Conservation (phyloP, 2,797 vertebrate genomes). For the Okamejei kenojei region DNA sequence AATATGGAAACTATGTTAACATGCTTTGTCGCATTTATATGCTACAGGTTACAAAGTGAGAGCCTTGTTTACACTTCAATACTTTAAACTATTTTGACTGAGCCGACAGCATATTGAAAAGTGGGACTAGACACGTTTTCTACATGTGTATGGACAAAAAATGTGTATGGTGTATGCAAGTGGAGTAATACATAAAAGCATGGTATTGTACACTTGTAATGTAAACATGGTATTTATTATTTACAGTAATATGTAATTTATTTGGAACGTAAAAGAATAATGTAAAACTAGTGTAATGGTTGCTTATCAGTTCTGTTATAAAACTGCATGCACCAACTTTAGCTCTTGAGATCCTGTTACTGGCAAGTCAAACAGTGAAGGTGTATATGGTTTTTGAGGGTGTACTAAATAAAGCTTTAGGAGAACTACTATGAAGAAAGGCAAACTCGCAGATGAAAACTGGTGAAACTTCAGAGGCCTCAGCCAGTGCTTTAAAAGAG, state of each 20-base stretch:
- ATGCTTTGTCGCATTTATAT: slow-evolving; percentile 99
- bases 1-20: slow-evolving; percentile 92
- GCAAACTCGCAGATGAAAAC: slow-evolving; percentile 70
- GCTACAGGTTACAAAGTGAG: slow-evolving; percentile 99
- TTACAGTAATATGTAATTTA: slow-evolving; percentile 37
- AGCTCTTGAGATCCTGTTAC: slow-evolving; percentile 35
- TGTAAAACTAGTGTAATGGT: slow-evolving; percentile 36
- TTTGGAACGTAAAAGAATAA: slow-evolving; percentile 34
- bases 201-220: slow-evolving; percentile 39
- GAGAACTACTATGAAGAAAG: slow-evolving; percentile 70
- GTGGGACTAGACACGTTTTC: slow-evolving; percentile 90
- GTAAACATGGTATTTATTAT: slow-evolving; percentile 34
- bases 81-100: slow-evolving; percentile 96
- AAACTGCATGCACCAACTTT: slow-evolving; percentile 38
- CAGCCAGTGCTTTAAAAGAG: slow-evolving; percentile 78
- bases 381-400: slow-evolving; percentile 36
- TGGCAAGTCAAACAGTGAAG: slow-evolving; percentile 37
- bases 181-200: slow-evolving; percentile 47
- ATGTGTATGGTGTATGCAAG: slow-evolving; percentile 59
- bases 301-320: slow-evolving; percentile 35
- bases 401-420: slow-evolving; percentile 47
- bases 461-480: slow-evolving; percentile 58
- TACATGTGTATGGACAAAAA: slow-evolving; percentile 79
- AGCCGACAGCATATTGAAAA: slow-evolving; percentile 94
- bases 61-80: slow-evolving; percentile 98